Base-by-base conservation (phyloP, 2,888 invertebrate species). In the Adineta ricciae region DNA sequence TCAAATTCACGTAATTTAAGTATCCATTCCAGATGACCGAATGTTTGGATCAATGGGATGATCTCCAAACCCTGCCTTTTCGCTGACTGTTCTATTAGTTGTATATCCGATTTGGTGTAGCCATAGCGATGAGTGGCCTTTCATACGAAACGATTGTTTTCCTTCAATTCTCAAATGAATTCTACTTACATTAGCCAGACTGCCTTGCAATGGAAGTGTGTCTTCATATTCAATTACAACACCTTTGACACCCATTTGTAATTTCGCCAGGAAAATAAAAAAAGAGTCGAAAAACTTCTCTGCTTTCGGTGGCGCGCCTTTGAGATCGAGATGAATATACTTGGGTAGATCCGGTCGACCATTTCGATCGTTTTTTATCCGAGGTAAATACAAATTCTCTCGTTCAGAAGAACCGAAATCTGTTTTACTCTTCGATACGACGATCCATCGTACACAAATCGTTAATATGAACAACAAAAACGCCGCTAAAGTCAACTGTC, bases 141-240 rank as follows among this genome's bases (percentile, higher is more conserved):
- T 78, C 0, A 36, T 7, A 24, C 2, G 11, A 36, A 64, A 14
- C 27, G 4, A 50, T 64, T 24, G 38, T 24, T 78, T 41, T 78
- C 19, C 36, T 7, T 36, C 36, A 5, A 36, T 36, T 73, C 36
- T 56, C 56, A 56, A n/a, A n/a, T 3, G n/a, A n/a, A n/a, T 54
- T n/a, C 5, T 73, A 41, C 78, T 78, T 78, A 94, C 90, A 87
- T 92, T 92, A 46, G 89, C 89, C 11, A 94, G 90, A 11, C 88
- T 88, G 16, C 93, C 93, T 54, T 91, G 90, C 89, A 93, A 95
- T 0, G 95, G 95, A 90, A 95, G 95, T 94, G 94, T 95, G 88
- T 95, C 95, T 89, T 95, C 95, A 89, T 95, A 95, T 89, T 95
- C 95, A 54, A 95, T 91, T 8, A 95, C 90, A 24, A 95, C 89